phyloP scores from a whole-genome alignment of 2,888 invertebrate genomes.

The Callinectes sapidus region DNA sequence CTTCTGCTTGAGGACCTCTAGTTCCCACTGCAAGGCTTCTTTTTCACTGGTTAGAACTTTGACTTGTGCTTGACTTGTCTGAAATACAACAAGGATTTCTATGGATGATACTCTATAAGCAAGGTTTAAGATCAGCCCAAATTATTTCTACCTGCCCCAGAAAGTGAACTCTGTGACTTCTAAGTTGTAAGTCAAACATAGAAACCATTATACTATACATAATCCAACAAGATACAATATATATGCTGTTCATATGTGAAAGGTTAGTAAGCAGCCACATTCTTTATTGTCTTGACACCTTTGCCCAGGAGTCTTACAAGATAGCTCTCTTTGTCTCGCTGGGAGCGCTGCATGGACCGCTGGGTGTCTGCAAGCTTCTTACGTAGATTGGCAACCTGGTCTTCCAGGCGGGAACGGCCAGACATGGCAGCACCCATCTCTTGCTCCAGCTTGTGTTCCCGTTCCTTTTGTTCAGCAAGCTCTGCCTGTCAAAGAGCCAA shows the following conservation, averaged over 20 bases:
- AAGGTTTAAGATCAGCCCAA: neutral
- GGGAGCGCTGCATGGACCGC: conserved; percentile 60
- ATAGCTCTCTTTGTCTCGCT: conserved; percentile 63
- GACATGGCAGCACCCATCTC: conserved; percentile 62
- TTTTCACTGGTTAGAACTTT: conserved; percentile 64
- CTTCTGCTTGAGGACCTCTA: conserved; percentile 57
- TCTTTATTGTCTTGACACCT: neutral
- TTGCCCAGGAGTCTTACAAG: conserved; percentile 38
- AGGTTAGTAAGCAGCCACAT: no score
- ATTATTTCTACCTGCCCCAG: no score
- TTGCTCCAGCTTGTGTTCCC: conserved; percentile 59
- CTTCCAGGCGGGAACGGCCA: conserved; percentile 55
- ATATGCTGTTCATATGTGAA: no score
- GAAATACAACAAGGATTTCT: conserved; percentile 34
- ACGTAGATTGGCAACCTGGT: conserved; percentile 51
- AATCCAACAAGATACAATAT: no score
- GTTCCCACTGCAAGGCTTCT: conserved; percentile 61
- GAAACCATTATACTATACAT: no score
- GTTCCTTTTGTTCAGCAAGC: conserved; percentile 62
- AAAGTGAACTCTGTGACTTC: no score
- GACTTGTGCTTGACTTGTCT: conserved; percentile 65
- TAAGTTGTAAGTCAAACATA: no score
- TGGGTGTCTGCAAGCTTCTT: conserved; percentile 62
- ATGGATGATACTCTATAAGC: neutral
- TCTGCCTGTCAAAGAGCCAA: conserved; percentile 42